Evolutionary conservation across 2,797 vertebrate species (phyloP).

Genomic region (Semaprochilodus insignis): DNA sequence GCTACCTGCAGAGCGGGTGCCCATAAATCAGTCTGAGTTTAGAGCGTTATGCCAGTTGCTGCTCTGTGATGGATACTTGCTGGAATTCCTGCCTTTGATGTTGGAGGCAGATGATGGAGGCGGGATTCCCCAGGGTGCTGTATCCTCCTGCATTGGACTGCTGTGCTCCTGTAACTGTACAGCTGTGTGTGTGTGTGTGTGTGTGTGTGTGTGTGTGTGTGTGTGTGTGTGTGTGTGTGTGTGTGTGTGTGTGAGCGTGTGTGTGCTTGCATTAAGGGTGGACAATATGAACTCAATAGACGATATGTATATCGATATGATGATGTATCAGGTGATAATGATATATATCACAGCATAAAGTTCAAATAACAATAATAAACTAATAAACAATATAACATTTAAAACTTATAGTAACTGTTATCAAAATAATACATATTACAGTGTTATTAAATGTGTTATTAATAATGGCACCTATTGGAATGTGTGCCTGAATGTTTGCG

Average conservation of each 20-base stretch:
- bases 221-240: slow-evolving; percentile 2
- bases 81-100: slow-evolving; percentile 47
- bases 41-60: slow-evolving; percentile 26
- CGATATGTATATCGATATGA: too few species aligned
- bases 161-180: slow-evolving; percentile 43
- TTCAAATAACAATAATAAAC: too few species aligned
- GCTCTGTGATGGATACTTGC: slow-evolving; percentile 41
- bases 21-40: slow-evolving; percentile 51
- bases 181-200: slow-evolving; percentile 2
- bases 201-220: slow-evolving; percentile 13
- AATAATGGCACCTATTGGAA: too few species aligned
- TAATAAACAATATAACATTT: too few species aligned
- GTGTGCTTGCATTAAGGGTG: too few species aligned
- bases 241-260: neutral
- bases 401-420: too few species aligned
- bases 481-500: too few species aligned
- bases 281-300: too few species aligned
- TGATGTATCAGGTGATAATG: too few species aligned
- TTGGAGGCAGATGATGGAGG: slow-evolving; percentile 29
- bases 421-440: too few species aligned
- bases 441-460: too few species aligned
- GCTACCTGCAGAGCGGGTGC: slow-evolving; percentile 44
- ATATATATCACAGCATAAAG: too few species aligned
- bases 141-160: slow-evolving; percentile 18
- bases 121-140: slow-evolving; percentile 4